phyloP scores from a whole-genome alignment of 2,113 vertebrate species.

The Chlorodrepanis virens region DNA sequence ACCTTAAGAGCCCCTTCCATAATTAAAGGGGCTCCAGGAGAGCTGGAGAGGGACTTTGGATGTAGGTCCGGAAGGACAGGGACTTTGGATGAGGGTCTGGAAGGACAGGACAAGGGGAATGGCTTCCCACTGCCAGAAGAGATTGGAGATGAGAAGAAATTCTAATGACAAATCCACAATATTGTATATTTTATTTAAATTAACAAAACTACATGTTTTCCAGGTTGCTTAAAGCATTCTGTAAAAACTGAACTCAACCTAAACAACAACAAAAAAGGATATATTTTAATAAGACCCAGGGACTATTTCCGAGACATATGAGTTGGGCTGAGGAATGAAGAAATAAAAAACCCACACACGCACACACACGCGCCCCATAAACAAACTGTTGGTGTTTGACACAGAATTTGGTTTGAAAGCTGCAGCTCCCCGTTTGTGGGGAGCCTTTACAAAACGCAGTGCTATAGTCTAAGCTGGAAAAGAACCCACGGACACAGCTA shows the following conservation, averaged over 20 bases:
- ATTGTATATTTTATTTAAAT: constrained; percentile 62
- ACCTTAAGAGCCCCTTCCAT: background rate
- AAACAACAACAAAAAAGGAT: background rate
- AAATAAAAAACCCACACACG: constrained; percentile 59
- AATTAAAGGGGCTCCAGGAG: background rate
- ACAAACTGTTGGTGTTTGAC: constrained; percentile 69
- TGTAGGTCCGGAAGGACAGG: background rate
- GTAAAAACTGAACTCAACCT: constrained; percentile 38
- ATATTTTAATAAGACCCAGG: constrained; percentile 24
- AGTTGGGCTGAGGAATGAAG: constrained; percentile 47
- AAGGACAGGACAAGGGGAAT: background rate
- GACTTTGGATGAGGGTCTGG: background rate
- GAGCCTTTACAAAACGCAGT: constrained; percentile 43
- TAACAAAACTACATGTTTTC: constrained; percentile 45
- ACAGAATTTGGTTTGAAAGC: constrained; percentile 67
- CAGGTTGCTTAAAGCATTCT: constrained; percentile 30
- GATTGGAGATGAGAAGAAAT: background rate
- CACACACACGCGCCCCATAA: background rate
- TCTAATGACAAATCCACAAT: background rate
- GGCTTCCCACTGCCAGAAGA: background rate
- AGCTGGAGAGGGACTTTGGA: background rate
- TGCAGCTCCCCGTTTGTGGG: background rate
- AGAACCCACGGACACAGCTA: constrained; percentile 18
- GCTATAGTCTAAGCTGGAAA: constrained; percentile 42
- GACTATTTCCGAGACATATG: background rate